Evolutionary conservation across 2,888 invertebrate species (phyloP), one percentile per base, ranked within the genome.

Genomic region (Andrena marginata): DNA sequence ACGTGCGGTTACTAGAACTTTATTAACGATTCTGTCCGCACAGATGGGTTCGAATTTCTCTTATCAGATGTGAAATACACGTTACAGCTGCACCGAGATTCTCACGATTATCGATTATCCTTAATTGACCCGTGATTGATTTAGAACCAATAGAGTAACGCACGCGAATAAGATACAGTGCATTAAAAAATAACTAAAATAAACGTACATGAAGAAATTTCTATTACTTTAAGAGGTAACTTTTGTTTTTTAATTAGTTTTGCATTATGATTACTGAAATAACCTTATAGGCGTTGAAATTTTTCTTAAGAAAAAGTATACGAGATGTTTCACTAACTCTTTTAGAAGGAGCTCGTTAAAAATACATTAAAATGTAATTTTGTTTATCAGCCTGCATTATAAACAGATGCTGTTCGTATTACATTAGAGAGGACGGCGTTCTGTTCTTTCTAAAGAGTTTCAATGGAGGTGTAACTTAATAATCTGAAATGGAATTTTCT

Each of bases 1-100:
- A 68, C 59, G 72, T 77, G 72, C 65, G 60, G 62, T 71, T 63
- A 81, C 10, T 71, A 73, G 29, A 76, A 77, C 56, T 74, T 78
- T 42, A 51, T 10, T 16, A 78, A 65, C 31, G 42, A 63, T 48
- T 51, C 13, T 49, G 16, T 49, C 16, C 16, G 26, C 26, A 13
- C 56, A 31, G 65, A 51, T 35, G 51, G 49, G 67, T 75, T 74
- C 75, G 49, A 67, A 51, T 67, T 60, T 60, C 71, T 56, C 33
- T 29, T 29, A 26, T 49, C 60, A 42, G 10, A 42, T 31, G 56
- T 51, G 23, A 60, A 23, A 7, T 7, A 56, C 42, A 42, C 42
- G 42, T 42, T 42, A 42, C 42, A 42, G 42, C 42, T 42, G 42
- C 42, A 16, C 42, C 42, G 13, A 16, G 35, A 56, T 56, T 69